phyloP scores from a whole-genome alignment of 2,888 invertebrate genomes.

The Cosmorhoe ocellata region DNA sequence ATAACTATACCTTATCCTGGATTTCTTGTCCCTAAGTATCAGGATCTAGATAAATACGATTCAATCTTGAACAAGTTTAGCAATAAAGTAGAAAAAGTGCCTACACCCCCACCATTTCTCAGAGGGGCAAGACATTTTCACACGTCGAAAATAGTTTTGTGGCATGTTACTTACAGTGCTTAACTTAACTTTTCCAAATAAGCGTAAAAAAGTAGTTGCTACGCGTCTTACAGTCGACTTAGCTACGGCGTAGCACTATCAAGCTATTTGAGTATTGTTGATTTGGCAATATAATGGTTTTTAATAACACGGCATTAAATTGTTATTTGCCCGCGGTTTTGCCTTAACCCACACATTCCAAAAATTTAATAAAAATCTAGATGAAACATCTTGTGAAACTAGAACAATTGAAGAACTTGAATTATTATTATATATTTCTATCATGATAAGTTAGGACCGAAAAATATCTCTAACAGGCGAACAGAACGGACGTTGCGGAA shows the following conservation, averaged over 20 bases:
- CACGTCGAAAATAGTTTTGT: background rate
- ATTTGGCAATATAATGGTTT: too few relatives aligned
- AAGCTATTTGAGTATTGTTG: background rate
- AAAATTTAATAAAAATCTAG: too few relatives aligned
- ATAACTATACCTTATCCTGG: background rate
- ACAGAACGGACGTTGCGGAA: conserved; percentile 61
- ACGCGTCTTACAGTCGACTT: too few relatives aligned
- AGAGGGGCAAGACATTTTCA: conserved; percentile 5
- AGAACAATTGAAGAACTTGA: conserved; percentile 30
- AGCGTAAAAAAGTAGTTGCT: too few relatives aligned
- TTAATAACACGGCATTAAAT: too few relatives aligned
- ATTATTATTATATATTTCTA: conserved; percentile 56
- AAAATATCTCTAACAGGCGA: conserved; percentile 58
- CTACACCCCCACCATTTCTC: conserved; percentile 12
- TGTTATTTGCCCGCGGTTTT: too few relatives aligned
- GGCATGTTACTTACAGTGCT: background rate
- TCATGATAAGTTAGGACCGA: conserved; percentile 53
- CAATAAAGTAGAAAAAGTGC: conserved; percentile 19
- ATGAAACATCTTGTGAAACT: background rate
- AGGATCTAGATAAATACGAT: conserved; percentile 11
- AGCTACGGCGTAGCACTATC: conserved; percentile 3
- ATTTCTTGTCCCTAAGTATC: conserved; percentile 1
- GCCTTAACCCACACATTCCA: too few relatives aligned
- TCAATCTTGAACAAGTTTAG: conserved; percentile 16
- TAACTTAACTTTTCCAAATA: too few relatives aligned